Percentiles rank a stretch among this genome's conserved stretches.
phyloP scores from a whole-genome alignment of 2,888 invertebrate genomes.

The Agriopis marginaria region DNA sequence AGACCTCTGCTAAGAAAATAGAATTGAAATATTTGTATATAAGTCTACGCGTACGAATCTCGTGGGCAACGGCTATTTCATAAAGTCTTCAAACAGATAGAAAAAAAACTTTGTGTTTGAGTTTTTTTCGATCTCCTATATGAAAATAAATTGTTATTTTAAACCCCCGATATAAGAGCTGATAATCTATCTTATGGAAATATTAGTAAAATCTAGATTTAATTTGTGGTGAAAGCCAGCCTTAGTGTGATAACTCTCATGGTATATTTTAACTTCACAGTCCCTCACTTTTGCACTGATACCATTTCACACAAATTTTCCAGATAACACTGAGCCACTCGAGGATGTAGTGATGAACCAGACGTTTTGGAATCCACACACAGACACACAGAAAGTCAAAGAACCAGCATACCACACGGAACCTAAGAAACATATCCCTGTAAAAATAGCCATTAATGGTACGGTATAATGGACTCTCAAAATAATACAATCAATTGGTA shows the following conservation, averaged over 20 bases:
- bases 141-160: too few species aligned
- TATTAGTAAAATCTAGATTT: too few species aligned
- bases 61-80: too few species aligned
- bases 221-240: too few species aligned
- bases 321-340: conserved; percentile 62
- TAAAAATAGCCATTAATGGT: conserved; percentile 18
- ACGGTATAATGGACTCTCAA: conserved; percentile 13
- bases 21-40: too few species aligned
- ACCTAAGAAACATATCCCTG: conserved; percentile 11
- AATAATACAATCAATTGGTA: not conserved
- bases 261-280: not conserved
- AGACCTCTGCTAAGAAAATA: too few species aligned
- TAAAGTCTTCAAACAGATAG: too few species aligned
- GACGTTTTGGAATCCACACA: conserved; percentile 66
- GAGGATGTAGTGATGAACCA: conserved; percentile 56
- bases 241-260: not conserved
- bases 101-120: too few species aligned
- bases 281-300: conserved; percentile 5
- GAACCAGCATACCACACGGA: conserved; percentile 2
- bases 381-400: conserved; percentile 10
- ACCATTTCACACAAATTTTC: conserved; percentile 41
- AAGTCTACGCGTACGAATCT: too few species aligned
- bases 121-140: too few species aligned
- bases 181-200: too few species aligned
- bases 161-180: too few species aligned